Evolutionary conservation across 2,113 vertebrate species (phyloP), one percentile per base, ranked within the genome.

Genomic region (Gulo gulo): DNA sequence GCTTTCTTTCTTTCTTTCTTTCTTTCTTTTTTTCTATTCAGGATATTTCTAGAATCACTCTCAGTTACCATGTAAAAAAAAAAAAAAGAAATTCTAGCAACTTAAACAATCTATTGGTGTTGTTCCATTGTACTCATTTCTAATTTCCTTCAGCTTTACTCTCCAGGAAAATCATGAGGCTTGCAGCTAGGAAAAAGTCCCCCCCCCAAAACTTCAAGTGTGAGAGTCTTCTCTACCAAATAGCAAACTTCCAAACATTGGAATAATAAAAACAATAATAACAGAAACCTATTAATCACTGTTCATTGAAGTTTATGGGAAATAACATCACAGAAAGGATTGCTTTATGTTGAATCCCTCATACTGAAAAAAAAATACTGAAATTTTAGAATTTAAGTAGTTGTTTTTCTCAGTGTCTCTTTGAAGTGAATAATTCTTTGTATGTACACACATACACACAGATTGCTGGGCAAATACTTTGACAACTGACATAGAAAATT

Each of bases 101-200:
- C 23, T 1, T n/a, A 82, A 94, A 96, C 11, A 42, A 34, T 95
- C 78, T 88, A 78, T 65, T 20, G 61, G 34, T 90, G 26, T 91
- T 95, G 65, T 88, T 96, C 85, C 96, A 63, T 85, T 97, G 84
- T 97, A 65, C 26, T 96, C 61, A n/a, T 96, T 95, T 98, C 69
- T 84, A 84, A 69, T 67, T 98, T 97, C 83, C 36, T 93, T 95
- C 23, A 92, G 47, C 3, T 67, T 86, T 96, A 78, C 34, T 96
- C 63, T 97, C 80, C 73, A 97, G 55, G 94, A 81, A 84, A 94
- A 16, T 93, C 61, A 80, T 69, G 57, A 81, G 31, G 31, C 45
- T 1, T 47, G 1, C 39, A 93, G 67, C 67, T 57, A 21, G 63
- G 79, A 15, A 87, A 97, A 98, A 92, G 74, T 31, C 50, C 8